phyloP scores from a whole-genome alignment of 1,140 invertebrate species.

The Cheumatopsyche charites region DNA sequence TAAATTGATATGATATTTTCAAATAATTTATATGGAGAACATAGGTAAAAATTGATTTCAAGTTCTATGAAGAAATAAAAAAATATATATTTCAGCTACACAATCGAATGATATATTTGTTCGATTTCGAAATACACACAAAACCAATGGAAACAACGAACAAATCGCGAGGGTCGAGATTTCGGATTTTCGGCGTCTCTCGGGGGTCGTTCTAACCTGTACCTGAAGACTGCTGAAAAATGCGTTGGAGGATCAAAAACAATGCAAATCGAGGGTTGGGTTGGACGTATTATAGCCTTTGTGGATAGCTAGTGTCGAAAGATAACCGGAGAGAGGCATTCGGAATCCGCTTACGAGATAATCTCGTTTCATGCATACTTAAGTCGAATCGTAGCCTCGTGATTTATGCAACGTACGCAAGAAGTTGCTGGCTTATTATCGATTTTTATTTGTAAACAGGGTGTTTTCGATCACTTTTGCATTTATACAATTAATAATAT shows the following conservation, averaged over 20 bases:
- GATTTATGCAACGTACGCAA: neutral
- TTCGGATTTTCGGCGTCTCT: neutral
- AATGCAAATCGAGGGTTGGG: neutral
- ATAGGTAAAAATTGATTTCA: no score
- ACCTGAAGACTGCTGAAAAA: slow-evolving; percentile 4
- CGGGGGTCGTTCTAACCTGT: neutral
- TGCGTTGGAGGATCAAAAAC: slow-evolving; percentile 3
- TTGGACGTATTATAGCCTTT: neutral
- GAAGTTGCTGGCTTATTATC: neutral
- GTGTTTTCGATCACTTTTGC: neutral
- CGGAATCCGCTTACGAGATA: slow-evolving; percentile 17
- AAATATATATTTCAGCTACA: no score
- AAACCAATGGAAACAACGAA: no score
- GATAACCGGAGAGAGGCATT: neutral
- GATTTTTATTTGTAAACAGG: neutral
- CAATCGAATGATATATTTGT: neutral
- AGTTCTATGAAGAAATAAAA: no score
- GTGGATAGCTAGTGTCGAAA: no score
- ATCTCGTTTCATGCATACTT: slow-evolving; percentile 22
- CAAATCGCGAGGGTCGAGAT: slow-evolving; percentile 1
- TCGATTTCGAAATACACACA: no score
- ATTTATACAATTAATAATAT: neutral
- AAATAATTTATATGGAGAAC: no score
- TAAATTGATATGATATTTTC: no score
- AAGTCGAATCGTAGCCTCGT: slow-evolving; percentile 6